Evolutionary conservation across 2,113 vertebrate species (phyloP), one percentile per base, ranked within the genome.

Genomic region (Patagioenas fasciata): DNA sequence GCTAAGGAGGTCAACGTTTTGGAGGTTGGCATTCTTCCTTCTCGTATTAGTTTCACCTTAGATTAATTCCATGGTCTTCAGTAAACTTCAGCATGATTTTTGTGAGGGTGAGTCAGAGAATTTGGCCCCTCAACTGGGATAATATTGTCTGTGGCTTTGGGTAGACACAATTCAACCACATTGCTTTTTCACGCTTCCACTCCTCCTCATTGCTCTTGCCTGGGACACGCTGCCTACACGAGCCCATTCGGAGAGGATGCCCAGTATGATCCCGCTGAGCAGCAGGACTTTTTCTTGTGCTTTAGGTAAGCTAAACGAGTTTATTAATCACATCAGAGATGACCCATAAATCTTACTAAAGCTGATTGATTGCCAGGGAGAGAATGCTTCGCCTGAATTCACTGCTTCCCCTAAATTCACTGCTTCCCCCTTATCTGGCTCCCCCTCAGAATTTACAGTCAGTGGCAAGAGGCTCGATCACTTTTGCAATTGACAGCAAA

Each of bases 121-220:
- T 69, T 75, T 94, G 93, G 86, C 38, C 54, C 87, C 89, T 42
- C 61, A 96, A 69, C 81, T 93, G 65, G n/a, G 75, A 78, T 67
- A n/a, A 38, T 65, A 56, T 79, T 58, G 40, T 65, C 71, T 9
- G 36, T 75, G 69, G 11, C 23, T 92, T 36, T 62, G 65, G 64
- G 28, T 15, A 64, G 82, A 3, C 42, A 61, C 32, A 40, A 53
- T 66, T 80, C 28, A 65, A 10, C 65, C 3, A 73, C 4, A 28
- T 24, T 58, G 56, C 32, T 71, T 82, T 71, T 88, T 65, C 70
- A 69, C 1, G 0, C 34, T 85, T 50, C 77, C 44, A 40, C 57
- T 92, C 34, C 62, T 89, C 31, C 56, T 78, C 42, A 2, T 13
- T 2, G 31, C 57, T 75, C 40, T 71, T 91, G 74, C 60, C 83